Percentiles rank a stretch among this genome's conserved stretches.
phyloP scores from a whole-genome alignment of 2,888 invertebrate species.

The Tridacna gigas region DNA sequence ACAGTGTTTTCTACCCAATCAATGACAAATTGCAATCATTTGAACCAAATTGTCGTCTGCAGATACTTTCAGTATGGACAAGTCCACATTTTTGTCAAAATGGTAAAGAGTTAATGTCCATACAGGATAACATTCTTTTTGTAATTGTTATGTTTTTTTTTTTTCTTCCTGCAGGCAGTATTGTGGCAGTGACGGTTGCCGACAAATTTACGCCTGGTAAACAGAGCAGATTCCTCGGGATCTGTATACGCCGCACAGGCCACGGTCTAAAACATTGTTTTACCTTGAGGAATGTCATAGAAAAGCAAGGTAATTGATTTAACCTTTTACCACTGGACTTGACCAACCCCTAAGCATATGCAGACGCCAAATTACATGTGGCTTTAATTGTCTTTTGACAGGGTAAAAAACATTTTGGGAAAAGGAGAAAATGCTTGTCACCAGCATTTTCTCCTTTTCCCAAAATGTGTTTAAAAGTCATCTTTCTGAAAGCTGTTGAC shows the following conservation, averaged over 20 bases:
- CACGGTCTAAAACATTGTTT: conserved; percentile 94
- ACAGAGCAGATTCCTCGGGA: conserved; percentile 94
- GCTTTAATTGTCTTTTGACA: neutral
- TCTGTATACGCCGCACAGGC: conserved; percentile 94
- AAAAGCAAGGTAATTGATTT: conserved; percentile 89
- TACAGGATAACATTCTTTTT: too few species aligned
- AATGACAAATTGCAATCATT: too few species aligned
- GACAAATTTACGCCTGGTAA: conserved; percentile 92
- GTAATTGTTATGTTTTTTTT: neutral
- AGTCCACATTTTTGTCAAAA: neutral
- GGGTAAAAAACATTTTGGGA: neutral
- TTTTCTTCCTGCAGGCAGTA: conserved; percentile 88
- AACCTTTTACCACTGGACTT: neutral
- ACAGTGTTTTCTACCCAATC: too few species aligned
- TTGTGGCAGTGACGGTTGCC: conserved; percentile 94
- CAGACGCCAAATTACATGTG: too few species aligned
- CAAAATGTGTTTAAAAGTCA: neutral
- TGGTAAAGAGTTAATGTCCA: too few species aligned
- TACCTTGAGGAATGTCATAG: conserved; percentile 95
- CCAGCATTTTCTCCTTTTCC: neutral
- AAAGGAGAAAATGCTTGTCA: neutral
- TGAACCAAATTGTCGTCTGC: too few species aligned
- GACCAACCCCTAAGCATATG: neutral
- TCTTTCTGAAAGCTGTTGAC: neutral
- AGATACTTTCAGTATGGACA: too few species aligned